Percentiles rank a stretch among this genome's conserved stretches.
phyloP scores from a whole-genome alignment of 1,140 invertebrate species.

The Mylabris phalerata region DNA sequence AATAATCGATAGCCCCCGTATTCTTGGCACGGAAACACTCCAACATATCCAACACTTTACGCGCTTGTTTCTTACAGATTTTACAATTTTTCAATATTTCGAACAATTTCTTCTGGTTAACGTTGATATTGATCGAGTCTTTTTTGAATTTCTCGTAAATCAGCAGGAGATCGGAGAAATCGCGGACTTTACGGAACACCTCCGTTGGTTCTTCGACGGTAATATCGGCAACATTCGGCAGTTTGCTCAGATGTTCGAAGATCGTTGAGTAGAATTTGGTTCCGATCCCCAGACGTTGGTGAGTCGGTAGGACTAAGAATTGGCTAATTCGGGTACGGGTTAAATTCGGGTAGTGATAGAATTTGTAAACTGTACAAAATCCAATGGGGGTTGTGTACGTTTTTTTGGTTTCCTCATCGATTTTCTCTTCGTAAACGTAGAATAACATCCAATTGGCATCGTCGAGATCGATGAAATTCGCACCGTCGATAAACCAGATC shows the following conservation, averaged over 20 bases:
- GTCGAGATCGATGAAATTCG: slow-evolving; percentile 84
- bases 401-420: slow-evolving; percentile 50
- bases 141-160: slow-evolving; percentile 19
- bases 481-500: slow-evolving; percentile 92
- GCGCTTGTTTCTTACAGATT: slow-evolving; percentile 27
- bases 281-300: slow-evolving; percentile 78
- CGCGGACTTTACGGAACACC: slow-evolving; percentile 30
- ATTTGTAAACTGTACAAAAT: slow-evolving; percentile 89
- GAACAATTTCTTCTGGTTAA: slow-evolving; percentile 16
- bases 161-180: slow-evolving; percentile 22
- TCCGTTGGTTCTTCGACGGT: slow-evolving; percentile 33
- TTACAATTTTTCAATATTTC: slow-evolving; percentile 20
- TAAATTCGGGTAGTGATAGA: slow-evolving; percentile 86
- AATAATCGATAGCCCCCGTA: slow-evolving; percentile 10
- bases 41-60: slow-evolving; percentile 31
- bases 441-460: slow-evolving; percentile 91
- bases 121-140: slow-evolving; percentile 3
- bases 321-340: slow-evolving; percentile 86
- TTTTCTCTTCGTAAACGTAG: slow-evolving; percentile 79
- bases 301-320: slow-evolving; percentile 83
- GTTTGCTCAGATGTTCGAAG: slow-evolving; percentile 10
- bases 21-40: slow-evolving; percentile 16
- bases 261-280: slow-evolving; percentile 47
- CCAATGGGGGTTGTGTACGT: slow-evolving; percentile 71
- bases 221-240: slow-evolving; percentile 24